These are phyloP conservation scores for Peromyscus californicus DNA, from an alignment of 2,113 vertebrate species.

Conservation along the genomic window DNA sequence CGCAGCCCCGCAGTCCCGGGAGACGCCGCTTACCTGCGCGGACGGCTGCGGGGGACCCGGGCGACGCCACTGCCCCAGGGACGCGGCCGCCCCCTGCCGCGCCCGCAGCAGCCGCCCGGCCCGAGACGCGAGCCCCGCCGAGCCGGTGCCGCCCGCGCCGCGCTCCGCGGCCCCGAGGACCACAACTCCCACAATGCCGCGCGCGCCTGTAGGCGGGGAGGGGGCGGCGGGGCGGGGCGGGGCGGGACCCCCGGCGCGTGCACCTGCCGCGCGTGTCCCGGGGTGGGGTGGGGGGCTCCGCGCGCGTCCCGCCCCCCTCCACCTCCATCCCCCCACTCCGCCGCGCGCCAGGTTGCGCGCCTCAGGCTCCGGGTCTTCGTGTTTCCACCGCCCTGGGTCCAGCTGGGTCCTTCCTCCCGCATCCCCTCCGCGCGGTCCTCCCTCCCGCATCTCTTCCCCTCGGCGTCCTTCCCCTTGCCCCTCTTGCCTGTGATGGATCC, in stretches of 20 bases:
- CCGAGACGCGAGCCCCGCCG: slow-evolving; percentile 28
- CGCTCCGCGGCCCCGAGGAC: slow-evolving; percentile 68
- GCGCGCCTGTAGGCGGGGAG: slow-evolving; percentile 45
- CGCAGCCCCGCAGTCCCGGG: background rate
- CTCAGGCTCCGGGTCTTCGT: background rate
- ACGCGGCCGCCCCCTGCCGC: slow-evolving; percentile 54
- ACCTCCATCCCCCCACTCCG: too few relatives aligned
- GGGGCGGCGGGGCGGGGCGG: background rate
- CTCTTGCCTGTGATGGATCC: background rate
- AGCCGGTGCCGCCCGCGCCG: slow-evolving; percentile 65
- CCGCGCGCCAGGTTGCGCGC: background rate
- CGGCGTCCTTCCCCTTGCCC: background rate
- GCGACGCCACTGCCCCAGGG: background rate
- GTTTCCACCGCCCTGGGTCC: background rate
- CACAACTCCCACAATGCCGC: slow-evolving; percentile 81
- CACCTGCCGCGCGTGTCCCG: background rate
- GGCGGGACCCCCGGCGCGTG: background rate
- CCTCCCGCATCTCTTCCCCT: background rate
- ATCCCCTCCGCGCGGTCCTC: background rate
- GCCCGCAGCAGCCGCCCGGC: slow-evolving; percentile 54
- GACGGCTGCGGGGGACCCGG: background rate
- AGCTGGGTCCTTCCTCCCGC: background rate
- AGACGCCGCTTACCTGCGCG: slow-evolving; percentile 69
- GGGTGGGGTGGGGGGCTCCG: background rate
- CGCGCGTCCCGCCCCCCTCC: background rate